These are phyloP conservation scores for Pammene fasciana DNA, from an alignment of 2,888 invertebrate species.

Conservation along the genomic window DNA sequence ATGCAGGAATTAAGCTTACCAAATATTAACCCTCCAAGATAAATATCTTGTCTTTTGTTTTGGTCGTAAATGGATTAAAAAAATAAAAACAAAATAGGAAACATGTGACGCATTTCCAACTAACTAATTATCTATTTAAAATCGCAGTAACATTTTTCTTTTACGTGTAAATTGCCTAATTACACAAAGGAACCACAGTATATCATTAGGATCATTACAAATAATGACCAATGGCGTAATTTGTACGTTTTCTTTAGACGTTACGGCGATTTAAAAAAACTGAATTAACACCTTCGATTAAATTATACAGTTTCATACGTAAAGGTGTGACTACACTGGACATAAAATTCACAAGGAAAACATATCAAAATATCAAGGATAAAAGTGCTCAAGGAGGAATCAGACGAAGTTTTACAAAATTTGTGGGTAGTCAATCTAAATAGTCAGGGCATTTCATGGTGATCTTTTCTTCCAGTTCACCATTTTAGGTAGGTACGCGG, in stretches of 20 bases:
- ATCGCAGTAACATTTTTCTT: background rate
- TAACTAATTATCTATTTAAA: background rate
- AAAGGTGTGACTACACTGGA: conserved; percentile 6
- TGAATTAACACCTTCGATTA: conserved; percentile 24
- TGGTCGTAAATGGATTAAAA: too few relatives aligned
- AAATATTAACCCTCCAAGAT: too few relatives aligned
- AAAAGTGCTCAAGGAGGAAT: too few relatives aligned
- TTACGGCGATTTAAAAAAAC: conserved; percentile 27
- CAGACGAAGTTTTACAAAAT: too few relatives aligned
- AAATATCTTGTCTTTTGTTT: too few relatives aligned
- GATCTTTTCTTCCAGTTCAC: background rate
- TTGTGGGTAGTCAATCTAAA: too few relatives aligned
- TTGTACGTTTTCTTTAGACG: conserved; percentile 22
- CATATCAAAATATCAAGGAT: too few relatives aligned
- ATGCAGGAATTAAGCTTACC: too few relatives aligned
- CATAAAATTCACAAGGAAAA: too few relatives aligned
- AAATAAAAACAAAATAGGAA: too few relatives aligned
- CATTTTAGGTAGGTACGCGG: background rate
- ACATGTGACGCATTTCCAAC: background rate
- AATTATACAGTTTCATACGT: background rate
- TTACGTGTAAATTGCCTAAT: conserved; percentile 19
- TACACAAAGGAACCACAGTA: conserved; percentile 6
- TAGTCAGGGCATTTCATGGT: background rate
- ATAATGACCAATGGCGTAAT: conserved; percentile 16
- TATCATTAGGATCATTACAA: conserved; percentile 34